Base-by-base conservation (phyloP, 2,888 invertebrate genomes). In the Rotaria sp. region DNA sequence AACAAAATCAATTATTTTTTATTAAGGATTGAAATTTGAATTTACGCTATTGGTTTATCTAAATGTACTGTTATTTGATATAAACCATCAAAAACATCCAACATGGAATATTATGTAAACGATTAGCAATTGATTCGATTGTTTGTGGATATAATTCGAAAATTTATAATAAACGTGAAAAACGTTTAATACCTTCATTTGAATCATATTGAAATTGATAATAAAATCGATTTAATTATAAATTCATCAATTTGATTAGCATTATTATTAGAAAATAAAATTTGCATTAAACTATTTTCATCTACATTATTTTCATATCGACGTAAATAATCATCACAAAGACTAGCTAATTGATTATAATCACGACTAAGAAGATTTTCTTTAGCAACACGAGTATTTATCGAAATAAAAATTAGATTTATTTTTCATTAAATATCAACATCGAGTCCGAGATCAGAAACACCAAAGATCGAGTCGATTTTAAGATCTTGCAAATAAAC, bases 11-110 rank as follows among this genome's bases (percentile, higher is more conserved):
- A n/a, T n/a, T n/a, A 2, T 13, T 15, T 50, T 13, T 50, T 50
- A 50, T 50, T 50, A 41, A 41, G 3, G 8, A 41, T 41, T 5
- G 59, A 30, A 45, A n/a, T 11, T 57, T 30, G n/a, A n/a, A 67
- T 59, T 50, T 84, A 50, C 8, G 88, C 89, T 75, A 87, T 87
- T n/a, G 89, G 89, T 87, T 91, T 91, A 88, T 92, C 91, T 84
- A 92, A 88, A 35, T 91, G 88, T 4, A 91, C 90, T 87, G 94
- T 91, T 87, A 94, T 91, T 89, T 94, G 94, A 84, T 93, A 93
- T 87, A 93, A 92, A 94, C 94, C 94, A 52, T 92, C 90, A 7
- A 94, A 89, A 94, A 94, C 92, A 94, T 93, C 94, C 94, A 94
- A 52, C 92, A 92, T 4, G 94, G 94, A 67, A 94, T 92, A 67